Evolutionary conservation across 1,140 invertebrate genomes (phyloP).

Genomic region (Drosophila ercepeae): DNA sequence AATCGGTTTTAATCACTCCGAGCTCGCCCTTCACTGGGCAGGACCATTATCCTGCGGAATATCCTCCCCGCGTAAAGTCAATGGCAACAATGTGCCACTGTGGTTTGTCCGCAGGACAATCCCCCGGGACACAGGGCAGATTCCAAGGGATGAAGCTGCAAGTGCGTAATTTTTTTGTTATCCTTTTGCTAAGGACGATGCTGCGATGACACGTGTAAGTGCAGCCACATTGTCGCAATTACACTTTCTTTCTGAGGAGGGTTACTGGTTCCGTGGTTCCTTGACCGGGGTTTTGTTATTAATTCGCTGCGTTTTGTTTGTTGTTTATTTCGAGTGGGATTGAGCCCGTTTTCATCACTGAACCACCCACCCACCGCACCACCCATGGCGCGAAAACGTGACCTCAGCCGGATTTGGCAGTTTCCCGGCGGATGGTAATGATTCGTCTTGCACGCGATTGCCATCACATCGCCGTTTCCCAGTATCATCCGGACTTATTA

Average conservation of each 20-base stretch:
- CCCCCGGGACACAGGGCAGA: slow-evolving; percentile 21
- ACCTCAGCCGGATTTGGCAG: slow-evolving; percentile 58
- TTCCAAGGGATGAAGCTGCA: slow-evolving; percentile 39
- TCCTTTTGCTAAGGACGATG: slow-evolving; percentile 19
- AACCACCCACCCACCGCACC: slow-evolving; percentile 39
- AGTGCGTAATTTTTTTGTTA: slow-evolving; percentile 38
- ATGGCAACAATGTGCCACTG: slow-evolving; percentile 72
- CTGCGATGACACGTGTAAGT: slow-evolving; percentile 79
- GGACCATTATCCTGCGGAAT: neutral
- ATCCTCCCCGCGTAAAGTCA: slow-evolving; percentile 60
- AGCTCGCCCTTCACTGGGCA: no score
- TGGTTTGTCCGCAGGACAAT: slow-evolving; percentile 46
- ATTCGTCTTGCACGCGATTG: slow-evolving; percentile 44
- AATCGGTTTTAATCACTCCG: no score
- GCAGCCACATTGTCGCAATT: slow-evolving; percentile 81
- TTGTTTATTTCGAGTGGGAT: slow-evolving; percentile 69
- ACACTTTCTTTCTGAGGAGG: slow-evolving; percentile 48
- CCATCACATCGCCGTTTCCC: neutral
- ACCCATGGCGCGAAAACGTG: slow-evolving; percentile 80
- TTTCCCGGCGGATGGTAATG: slow-evolving; percentile 53
- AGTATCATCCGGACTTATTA: slow-evolving; percentile 61
- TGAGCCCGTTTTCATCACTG: slow-evolving; percentile 3
- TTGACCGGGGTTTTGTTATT: slow-evolving; percentile 43
- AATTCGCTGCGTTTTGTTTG: slow-evolving; percentile 74
- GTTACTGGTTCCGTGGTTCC: slow-evolving; percentile 8